Base-by-base conservation (phyloP, 2,113 vertebrate genomes). In the Planiliza haematocheilus region DNA sequence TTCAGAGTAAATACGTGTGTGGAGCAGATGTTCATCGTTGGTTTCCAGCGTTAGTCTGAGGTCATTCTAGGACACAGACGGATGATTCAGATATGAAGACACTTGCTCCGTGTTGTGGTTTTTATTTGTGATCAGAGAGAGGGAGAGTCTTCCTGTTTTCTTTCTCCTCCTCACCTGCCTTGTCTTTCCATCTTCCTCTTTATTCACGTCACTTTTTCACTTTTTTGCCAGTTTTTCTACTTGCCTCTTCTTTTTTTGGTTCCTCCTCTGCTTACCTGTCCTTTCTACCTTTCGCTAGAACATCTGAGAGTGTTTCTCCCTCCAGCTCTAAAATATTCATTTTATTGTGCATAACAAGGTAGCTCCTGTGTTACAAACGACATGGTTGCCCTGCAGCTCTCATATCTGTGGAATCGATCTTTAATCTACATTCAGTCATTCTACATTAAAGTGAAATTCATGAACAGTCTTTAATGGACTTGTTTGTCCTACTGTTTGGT, bases 61-160 rank as follows among this genome's bases (percentile, higher is more conserved):
- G 77, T 83, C 73, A 46, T 62, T 7, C 21, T 8, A 59, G 76
- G 80, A 83, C 79, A 61, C 50, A 66, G 56, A 37, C 73, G 30
- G 43, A 60, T 61, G 68, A 81, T 53, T 81, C 70, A 45, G 41
- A 75, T 37, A 55, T 38, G 61, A 61, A 42, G 56, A 63, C 12
- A 1, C 39, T 10, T 21, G 18, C 30, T 37, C 21, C 18, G 42
- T 20, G 39, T 50, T 13, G 38, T 46, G 13, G 39, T 67, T 66
- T 70, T 81, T 70, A 65, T 81, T 66, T 81, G 49, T 74, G 71
- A 48, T 37, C 53, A 21, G 62, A 78, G 67, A 46, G 57, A 51
- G n/a, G 69, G 69, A 64, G 67, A 50, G 58, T 53, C 55, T 49
- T 38, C 55, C 59, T 53, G 24, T 50, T 38, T 41, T 36, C 53